A percentile compares a stretch with the other conserved stretches of the same genome.
Evolutionary conservation across 2,113 vertebrate genomes (phyloP).

Genomic region (Eonycteris spelaea): DNA sequence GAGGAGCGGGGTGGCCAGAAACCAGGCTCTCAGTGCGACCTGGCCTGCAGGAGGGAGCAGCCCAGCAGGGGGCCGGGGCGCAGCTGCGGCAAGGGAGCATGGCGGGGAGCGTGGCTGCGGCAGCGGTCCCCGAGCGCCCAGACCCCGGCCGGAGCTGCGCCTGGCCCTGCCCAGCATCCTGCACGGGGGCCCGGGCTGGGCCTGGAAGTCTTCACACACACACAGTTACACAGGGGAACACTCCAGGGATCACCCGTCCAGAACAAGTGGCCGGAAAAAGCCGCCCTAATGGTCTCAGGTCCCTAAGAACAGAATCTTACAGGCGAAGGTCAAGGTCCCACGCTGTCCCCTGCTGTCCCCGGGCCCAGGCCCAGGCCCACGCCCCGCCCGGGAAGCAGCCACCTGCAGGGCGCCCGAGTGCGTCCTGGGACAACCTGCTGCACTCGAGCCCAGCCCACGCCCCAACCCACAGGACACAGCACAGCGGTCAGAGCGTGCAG

Average conservation of each 20-base stretch:
- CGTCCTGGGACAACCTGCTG: background rate
- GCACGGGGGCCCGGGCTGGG: no score
- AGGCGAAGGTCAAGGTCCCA: background rate
- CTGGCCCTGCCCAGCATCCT: background rate
- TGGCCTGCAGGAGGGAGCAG: background rate
- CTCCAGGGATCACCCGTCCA: background rate
- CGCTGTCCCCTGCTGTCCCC: no score
- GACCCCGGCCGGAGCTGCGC: background rate
- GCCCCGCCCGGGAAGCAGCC: background rate
- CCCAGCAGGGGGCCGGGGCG: no score
- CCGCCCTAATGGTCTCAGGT: no score
- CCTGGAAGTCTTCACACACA: background rate
- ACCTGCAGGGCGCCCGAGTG: no score
- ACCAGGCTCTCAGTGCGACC: fast-evolving
- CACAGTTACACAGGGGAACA: background rate
- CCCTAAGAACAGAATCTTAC: background rate
- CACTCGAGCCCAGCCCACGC: fast-evolving
- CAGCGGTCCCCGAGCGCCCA: background rate
- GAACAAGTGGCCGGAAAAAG: background rate
- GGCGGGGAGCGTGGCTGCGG: no score
- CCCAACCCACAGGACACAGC: background rate
- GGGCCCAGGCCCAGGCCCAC: no score
- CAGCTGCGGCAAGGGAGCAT: background rate
- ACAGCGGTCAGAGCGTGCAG: background rate
- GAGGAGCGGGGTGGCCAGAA: background rate